Percentiles rank a stretch among this genome's conserved stretches.
phyloP scores from a whole-genome alignment of 1,140 invertebrate species.

The Rhyacophila brunnea region DNA sequence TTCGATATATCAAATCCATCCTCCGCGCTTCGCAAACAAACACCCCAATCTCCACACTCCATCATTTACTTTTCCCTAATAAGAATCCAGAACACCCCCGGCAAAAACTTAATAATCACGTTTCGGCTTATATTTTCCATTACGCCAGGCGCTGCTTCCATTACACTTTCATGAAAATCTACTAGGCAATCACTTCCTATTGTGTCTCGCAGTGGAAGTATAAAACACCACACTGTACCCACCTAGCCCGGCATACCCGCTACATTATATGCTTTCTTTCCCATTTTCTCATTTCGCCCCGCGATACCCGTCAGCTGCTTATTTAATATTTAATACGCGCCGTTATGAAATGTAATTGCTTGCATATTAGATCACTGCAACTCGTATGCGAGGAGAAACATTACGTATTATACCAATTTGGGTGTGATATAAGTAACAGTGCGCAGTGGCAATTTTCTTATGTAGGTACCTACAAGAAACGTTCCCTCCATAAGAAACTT shows the following conservation, averaged over 20 bases:
- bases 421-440: too few relatives aligned
- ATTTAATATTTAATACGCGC: slow-evolving; percentile 35
- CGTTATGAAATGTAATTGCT: slow-evolving; percentile 29
- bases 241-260: background rate
- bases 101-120: slow-evolving; percentile 33
- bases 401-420: too few relatives aligned
- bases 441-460: too few relatives aligned
- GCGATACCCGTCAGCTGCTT: slow-evolving; percentile 29
- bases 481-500: too few relatives aligned
- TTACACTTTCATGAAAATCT: slow-evolving; percentile 37
- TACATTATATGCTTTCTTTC: background rate
- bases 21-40: background rate
- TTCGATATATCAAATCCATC: slow-evolving; percentile 17
- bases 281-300: slow-evolving; percentile 22
- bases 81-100: slow-evolving; percentile 12
- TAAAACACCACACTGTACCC: background rate
- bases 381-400: too few relatives aligned
- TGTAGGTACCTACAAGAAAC: too few relatives aligned
- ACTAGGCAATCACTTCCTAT: slow-evolving; percentile 35
- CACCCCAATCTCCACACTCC: background rate
- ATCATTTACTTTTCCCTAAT: slow-evolving; percentile 11
- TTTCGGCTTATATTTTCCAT: slow-evolving; percentile 34
- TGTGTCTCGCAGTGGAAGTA: slow-evolving; percentile 3
- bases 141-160: slow-evolving; percentile 26
- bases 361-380: too few relatives aligned